phyloP scores from a whole-genome alignment of 2,797 vertebrate species.

The Centropyge bicolor region DNA sequence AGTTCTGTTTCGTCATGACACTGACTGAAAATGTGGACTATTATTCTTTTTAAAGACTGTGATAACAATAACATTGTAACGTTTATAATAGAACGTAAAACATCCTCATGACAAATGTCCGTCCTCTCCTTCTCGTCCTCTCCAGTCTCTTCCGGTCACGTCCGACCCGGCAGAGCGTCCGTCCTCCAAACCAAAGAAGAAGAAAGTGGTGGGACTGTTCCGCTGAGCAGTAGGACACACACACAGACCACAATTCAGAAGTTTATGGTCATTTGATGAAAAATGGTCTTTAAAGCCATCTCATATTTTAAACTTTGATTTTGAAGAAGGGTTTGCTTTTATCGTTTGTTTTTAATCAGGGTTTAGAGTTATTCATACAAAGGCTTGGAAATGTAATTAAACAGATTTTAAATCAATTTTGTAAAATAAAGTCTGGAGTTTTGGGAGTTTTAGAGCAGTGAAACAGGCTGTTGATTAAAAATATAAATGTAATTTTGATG shows the following conservation, averaged over 20 bases:
- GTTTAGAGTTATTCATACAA: neutral
- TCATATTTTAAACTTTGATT: conserved; percentile 21
- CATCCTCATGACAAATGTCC: neutral
- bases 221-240: conserved; percentile 67
- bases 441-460: neutral
- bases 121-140: neutral
- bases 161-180: conserved; percentile 38
- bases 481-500: neutral
- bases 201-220: conserved; percentile 84
- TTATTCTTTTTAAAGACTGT: too few relatives aligned
- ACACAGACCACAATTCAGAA: neutral
- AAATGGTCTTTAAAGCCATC: neutral
- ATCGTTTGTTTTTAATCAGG: conserved; percentile 18
- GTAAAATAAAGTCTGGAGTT: neutral
- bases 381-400: neutral
- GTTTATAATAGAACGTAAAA: neutral
- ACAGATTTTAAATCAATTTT: neutral
- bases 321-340: neutral
- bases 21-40: too few relatives aligned
- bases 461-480: conserved; percentile 31
- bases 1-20: too few relatives aligned
- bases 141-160: conserved; percentile 33
- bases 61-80: too few relatives aligned
- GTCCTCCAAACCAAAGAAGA: conserved; percentile 82
- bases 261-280: neutral